Percentiles rank a stretch among this genome's conserved stretches.
Evolutionary conservation across 2,888 invertebrate species (phyloP).

Genomic region (Heliothis peltigera): DNA sequence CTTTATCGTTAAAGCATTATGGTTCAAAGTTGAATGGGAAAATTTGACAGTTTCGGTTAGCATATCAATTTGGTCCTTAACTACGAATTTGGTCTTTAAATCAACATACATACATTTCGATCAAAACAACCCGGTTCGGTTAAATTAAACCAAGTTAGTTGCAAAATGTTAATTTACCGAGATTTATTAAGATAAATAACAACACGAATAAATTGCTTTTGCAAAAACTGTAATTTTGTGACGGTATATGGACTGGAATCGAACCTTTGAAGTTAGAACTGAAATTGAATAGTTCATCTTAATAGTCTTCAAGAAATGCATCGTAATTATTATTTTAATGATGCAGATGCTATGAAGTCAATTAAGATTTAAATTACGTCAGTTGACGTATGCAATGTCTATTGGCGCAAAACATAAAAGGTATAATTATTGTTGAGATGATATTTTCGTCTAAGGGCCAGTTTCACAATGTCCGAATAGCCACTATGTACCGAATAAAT

Average conservation of each 20-base stretch:
- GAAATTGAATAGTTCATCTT: neutral
- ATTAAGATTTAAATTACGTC: neutral
- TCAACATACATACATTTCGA: slow-evolving; percentile 40
- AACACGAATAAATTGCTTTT: slow-evolving; percentile 54
- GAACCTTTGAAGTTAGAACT: slow-evolving; percentile 9
- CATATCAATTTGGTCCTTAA: too few species aligned
- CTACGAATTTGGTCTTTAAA: slow-evolving; percentile 18
- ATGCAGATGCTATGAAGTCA: neutral
- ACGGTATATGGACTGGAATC: slow-evolving; percentile 14
- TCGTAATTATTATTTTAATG: neutral
- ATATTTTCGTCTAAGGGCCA: too few species aligned
- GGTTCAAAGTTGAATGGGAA: too few species aligned
- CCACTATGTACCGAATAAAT: too few species aligned
- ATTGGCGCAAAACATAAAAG: too few species aligned
- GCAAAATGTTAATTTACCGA: slow-evolving; percentile 59
- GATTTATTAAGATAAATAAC: slow-evolving; percentile 60
- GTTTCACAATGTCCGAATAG: too few species aligned
- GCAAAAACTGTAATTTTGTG: slow-evolving; percentile 39
- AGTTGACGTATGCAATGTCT: too few species aligned
- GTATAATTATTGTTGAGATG: too few species aligned
- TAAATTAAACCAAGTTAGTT: slow-evolving; percentile 51
- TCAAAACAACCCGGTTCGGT: slow-evolving; percentile 49
- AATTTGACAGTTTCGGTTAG: too few species aligned
- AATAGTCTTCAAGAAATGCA: slow-evolving; percentile 1
- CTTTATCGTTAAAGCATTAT: too few species aligned